phyloP scores from a whole-genome alignment of 2,113 vertebrate genomes.

The Platichthys stellatus region DNA sequence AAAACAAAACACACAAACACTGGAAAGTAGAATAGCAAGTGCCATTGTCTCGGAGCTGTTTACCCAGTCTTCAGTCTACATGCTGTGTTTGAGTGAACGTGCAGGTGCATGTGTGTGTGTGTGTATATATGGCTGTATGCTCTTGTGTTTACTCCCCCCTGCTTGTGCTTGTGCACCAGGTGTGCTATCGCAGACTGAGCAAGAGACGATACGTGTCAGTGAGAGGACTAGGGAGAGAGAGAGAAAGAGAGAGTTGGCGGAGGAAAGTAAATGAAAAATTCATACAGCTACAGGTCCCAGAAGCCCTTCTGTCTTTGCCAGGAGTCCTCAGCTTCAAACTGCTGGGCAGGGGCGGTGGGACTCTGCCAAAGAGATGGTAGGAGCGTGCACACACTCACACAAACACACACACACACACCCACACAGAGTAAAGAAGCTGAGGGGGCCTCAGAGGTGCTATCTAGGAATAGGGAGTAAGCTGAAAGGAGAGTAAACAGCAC shows the following conservation, averaged over 20 bases:
- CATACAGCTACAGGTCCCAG: constrained; percentile 74
- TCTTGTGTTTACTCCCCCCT: constrained; percentile 51
- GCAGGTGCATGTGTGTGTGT: constrained; percentile 10
- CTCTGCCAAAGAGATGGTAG: constrained; percentile 54
- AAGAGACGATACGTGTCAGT: constrained; percentile 62
- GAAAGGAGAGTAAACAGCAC: constrained; percentile 47
- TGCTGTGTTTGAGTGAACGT: constrained; percentile 52
- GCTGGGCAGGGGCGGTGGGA: constrained; percentile 63
- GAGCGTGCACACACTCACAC: constrained; percentile 13
- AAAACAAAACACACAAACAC: constrained; percentile 7
- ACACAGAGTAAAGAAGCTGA: constrained; percentile 5
- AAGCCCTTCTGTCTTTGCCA: constrained; percentile 77
- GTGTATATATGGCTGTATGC: constrained; percentile 17
- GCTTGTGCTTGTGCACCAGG: constrained; percentile 55
- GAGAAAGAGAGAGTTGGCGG: constrained; percentile 37
- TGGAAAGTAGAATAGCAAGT: constrained; percentile 47
- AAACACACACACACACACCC: neutral
- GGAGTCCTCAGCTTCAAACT: constrained; percentile 74
- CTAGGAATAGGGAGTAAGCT: constrained; percentile 45
- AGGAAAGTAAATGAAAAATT: constrained; percentile 79
- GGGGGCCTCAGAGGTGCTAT: constrained; percentile 47
- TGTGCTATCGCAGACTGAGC: constrained; percentile 58
- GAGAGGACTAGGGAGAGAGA: constrained; percentile 37
- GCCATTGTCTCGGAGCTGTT: constrained; percentile 56
- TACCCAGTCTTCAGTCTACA: constrained; percentile 61